Conservation (phyloP, 1,140 invertebrate genomes). For the Caenorhabditis brenneri region DNA sequence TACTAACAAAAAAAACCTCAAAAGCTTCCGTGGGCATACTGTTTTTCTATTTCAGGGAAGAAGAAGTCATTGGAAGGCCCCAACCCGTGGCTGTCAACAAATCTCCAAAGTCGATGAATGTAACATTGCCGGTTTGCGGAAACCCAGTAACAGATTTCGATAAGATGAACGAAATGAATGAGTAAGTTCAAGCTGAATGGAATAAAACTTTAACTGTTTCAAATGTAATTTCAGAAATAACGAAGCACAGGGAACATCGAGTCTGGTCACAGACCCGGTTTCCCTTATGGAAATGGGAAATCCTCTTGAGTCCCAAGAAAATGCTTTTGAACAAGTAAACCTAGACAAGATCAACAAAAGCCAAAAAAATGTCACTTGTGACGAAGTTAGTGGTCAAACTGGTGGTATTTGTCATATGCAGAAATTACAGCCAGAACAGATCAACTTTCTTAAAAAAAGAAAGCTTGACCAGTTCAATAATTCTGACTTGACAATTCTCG, state of each 20-base stretch:
- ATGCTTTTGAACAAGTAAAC: neutral
- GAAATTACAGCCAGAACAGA: neutral
- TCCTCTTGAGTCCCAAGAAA: neutral
- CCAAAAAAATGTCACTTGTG: neutral
- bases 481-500: neutral
- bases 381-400: neutral
- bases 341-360: neutral
- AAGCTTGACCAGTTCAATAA: neutral
- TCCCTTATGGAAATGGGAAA: constrained; percentile 12
- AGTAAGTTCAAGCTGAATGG: neutral
- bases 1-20: neutral
- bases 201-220: no score
- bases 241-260: no score
- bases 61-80: neutral
- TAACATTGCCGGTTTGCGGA: neutral
- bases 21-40: neutral
- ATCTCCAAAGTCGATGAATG: neutral
- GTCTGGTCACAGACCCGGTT: neutral
- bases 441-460: neutral
- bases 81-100: neutral
- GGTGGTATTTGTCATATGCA: neutral
- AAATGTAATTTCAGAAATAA: no score
- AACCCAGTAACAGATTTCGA: constrained; percentile 8
- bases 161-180: constrained; percentile 1
- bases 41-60: neutral